A percentile compares a stretch with the other conserved stretches of the same genome.
Evolutionary conservation across 2,113 vertebrate genomes (phyloP).

Genomic region (Edolisoma coerulescens): DNA sequence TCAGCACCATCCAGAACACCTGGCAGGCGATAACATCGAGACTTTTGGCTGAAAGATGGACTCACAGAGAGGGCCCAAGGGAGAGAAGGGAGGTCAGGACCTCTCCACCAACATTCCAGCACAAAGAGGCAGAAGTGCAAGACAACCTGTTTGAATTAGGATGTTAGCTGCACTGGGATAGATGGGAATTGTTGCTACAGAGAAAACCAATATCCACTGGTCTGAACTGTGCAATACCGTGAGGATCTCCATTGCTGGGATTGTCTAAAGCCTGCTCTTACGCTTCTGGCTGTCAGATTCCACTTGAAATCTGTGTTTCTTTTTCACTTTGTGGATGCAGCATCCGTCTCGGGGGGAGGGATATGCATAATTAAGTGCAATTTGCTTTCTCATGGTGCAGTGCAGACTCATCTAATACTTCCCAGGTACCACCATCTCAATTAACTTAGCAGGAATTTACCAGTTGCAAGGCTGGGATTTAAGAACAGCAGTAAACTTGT

Average conservation of each 20-base stretch:
- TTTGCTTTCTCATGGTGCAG: slow-evolving; percentile 35
- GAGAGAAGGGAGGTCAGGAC: background rate
- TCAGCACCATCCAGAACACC: background rate
- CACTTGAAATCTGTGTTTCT: background rate
- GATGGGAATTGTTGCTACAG: background rate
- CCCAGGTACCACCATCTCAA: slow-evolving; percentile 43
- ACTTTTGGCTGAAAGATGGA: background rate
- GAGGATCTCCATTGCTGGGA: background rate
- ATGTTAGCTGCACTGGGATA: background rate
- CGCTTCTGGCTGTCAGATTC: background rate
- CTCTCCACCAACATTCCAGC: background rate
- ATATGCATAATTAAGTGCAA: slow-evolving; percentile 38
- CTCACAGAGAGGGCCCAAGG: background rate
- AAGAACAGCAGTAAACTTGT: slow-evolving; percentile 58
- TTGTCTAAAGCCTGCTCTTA: background rate
- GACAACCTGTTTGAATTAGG: background rate
- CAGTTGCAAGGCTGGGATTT: background rate
- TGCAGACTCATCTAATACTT: slow-evolving; percentile 33
- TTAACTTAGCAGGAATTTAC: slow-evolving; percentile 25
- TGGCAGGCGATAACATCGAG: background rate
- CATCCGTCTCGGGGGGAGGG: background rate
- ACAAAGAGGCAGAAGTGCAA: background rate
- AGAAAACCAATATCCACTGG: background rate
- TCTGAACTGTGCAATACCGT: background rate
- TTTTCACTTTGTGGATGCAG: slow-evolving; percentile 29